These are phyloP conservation scores for Acanthisitta chloris DNA, from an alignment of 2,113 vertebrate species.

Conservation along the genomic window DNA sequence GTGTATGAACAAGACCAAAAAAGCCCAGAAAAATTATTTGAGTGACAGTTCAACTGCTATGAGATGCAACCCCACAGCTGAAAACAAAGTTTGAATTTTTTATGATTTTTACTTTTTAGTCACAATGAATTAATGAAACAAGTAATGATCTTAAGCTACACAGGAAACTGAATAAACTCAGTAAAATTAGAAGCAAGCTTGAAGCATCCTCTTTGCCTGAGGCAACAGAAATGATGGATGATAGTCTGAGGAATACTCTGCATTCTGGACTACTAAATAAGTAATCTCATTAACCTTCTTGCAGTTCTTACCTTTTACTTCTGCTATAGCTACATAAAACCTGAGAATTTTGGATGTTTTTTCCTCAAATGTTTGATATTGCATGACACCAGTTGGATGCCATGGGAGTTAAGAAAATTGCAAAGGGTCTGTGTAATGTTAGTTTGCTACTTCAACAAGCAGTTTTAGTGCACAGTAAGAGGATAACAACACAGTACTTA, in stretches of 20 bases:
- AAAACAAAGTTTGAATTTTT: slow-evolving; percentile 40
- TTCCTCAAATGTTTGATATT: neutral
- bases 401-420: neutral
- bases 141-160: slow-evolving; percentile 36
- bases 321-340: neutral
- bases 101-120: slow-evolving; percentile 43
- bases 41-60: neutral
- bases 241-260: slow-evolving; percentile 34
- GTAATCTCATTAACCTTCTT: slow-evolving; percentile 54
- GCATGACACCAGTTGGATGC: neutral
- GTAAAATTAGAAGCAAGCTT: slow-evolving; percentile 52
- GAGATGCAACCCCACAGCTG: neutral
- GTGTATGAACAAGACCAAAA: neutral
- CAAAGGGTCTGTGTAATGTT: neutral
- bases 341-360: neutral
- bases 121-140: slow-evolving; percentile 56
- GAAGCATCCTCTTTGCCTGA: slow-evolving; percentile 49
- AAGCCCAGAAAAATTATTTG: neutral
- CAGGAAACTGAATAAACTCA: slow-evolving; percentile 20
- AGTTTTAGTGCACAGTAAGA: neutral
- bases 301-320: slow-evolving; percentile 22
- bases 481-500: neutral
- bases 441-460: neutral
- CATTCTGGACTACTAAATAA: slow-evolving; percentile 32
- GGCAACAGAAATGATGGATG: slow-evolving; percentile 60